These are phyloP conservation scores for Augiades crinisus DNA, from an alignment of 2,888 invertebrate species.

Conservation along the genomic window DNA sequence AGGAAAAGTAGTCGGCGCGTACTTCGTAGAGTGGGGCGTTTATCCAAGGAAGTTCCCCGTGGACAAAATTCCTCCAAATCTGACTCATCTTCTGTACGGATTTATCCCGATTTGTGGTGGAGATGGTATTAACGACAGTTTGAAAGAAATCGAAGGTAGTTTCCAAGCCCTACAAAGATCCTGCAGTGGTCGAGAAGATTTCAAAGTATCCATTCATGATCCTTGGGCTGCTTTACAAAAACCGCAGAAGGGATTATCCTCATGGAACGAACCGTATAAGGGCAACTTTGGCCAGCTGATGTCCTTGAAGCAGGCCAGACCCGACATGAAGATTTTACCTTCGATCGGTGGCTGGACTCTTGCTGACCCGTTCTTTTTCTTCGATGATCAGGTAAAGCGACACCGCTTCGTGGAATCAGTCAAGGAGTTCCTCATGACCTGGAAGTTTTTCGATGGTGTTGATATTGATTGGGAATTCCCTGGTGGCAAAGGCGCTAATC, in stretches of 20 bases:
- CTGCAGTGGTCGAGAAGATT: conserved; percentile 73
- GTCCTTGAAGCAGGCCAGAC: conserved; percentile 71
- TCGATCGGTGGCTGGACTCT: conserved; percentile 75
- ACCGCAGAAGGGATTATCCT: conserved; percentile 69
- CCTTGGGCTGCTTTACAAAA: conserved; percentile 77
- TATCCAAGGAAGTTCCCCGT: conserved; percentile 74
- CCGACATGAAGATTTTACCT: conserved; percentile 70
- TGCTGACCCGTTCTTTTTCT: conserved; percentile 75
- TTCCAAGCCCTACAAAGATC: conserved; percentile 74
- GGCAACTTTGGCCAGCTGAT: conserved; percentile 75
- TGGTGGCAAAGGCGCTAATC: conserved; percentile 75
- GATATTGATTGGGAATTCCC: conserved; percentile 79
- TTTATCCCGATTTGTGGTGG: conserved; percentile 76
- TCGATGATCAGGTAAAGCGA: conserved; percentile 64
- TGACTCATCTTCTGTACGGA: conserved; percentile 71
- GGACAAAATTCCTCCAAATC: conserved; percentile 66
- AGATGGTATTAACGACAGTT: conserved; percentile 75
- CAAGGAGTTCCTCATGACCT: conserved; percentile 70
- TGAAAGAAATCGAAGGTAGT: conserved; percentile 75
- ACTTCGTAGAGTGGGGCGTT: conserved; percentile 77
- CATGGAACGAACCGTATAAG: conserved; percentile 77
- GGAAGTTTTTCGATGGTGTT: conserved; percentile 77
- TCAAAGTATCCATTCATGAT: conserved; percentile 73
- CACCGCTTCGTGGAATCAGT: conserved; percentile 69
- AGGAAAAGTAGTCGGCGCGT: conserved; percentile 71